phyloP scores from a whole-genome alignment of 2,888 invertebrate genomes.

The Neoaliturus tenellus region DNA sequence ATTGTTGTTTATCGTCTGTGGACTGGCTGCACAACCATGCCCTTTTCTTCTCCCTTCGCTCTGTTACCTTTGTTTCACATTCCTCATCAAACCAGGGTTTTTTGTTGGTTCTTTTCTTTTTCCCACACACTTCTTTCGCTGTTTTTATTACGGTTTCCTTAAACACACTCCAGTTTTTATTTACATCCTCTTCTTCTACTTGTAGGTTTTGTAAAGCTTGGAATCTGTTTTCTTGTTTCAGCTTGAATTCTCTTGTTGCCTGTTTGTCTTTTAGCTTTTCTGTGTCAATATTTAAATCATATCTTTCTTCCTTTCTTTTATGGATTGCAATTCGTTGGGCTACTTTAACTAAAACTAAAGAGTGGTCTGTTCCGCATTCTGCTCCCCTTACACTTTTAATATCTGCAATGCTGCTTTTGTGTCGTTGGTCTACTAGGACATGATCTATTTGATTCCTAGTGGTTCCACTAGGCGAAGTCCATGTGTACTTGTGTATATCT shows the following conservation, averaged over 20 bases:
- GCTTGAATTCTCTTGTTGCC: neutral
- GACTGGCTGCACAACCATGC: neutral
- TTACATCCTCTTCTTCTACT: neutral
- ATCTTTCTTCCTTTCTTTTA: neutral
- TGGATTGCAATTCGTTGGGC: conserved; percentile 5
- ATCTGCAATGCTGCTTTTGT: conserved; percentile 25
- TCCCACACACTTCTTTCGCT: conserved; percentile 14
- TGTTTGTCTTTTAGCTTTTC: neutral
- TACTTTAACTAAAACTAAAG: conserved; percentile 28
- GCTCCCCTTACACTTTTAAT: conserved; percentile 54
- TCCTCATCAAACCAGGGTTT: conserved; percentile 40
- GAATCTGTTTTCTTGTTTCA: neutral
- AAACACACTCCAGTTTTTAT: neutral
- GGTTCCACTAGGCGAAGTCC: conserved; percentile 59
- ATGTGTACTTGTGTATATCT: conserved; percentile 32
- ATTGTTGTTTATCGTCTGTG: neutral
- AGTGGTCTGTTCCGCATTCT: conserved; percentile 52
- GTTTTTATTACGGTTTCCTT: conserved; percentile 11
- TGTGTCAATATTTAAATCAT: neutral
- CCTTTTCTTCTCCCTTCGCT: neutral
- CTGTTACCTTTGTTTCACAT: conserved; percentile 2
- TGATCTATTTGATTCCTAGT: conserved; percentile 56
- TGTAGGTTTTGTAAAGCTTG: neutral
- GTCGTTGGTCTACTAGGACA: conserved; percentile 52
- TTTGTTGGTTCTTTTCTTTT: conserved; percentile 15